Evolutionary conservation across 1,140 invertebrate species (phyloP), one percentile per base, ranked within the genome.

Genomic region (Cotesia chilonis): DNA sequence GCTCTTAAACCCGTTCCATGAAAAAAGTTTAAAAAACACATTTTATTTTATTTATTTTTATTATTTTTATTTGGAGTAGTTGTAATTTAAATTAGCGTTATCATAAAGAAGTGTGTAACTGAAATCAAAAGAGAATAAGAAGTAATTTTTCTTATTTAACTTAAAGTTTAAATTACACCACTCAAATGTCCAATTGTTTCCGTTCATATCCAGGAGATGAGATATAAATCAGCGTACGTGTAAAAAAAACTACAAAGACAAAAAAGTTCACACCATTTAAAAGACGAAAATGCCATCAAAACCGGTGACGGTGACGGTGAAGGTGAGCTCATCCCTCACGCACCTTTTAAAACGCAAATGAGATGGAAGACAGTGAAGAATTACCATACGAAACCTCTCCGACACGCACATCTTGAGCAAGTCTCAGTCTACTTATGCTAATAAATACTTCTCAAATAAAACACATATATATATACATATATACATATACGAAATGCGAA

Each of bases 311-410:
- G 28, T 28, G 28, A 28, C 28, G 28, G 28, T 28, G 28, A 28
- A 28, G 28, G 28, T 28, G 70, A 74, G 70, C 41, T 54, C 41
- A 65, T 61, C 51, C 61, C 70, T 71, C 66, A 71, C 70, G 71
- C 60, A 54, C 41, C 51, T 69, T 47, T 47, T 47, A 17, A 54
- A 68, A 74, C 64, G 69, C 73, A 71, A 74, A 71, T 74, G 73
- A 60, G 65, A 68, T 74, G 52, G 69, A 68, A 71, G 73, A 74
- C 73, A 74, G 69, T 74, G 73, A 74, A 66, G 65, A 74, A 74
- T 74, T 68, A 74, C 73, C 66, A 64, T 70, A 68, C 57, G 37
- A 41, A 60, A 28, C 59, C 41, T 47, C 41, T 47, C 28, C 55
- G 57, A 68, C 73, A 74, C 73, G 73, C 73, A 71, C 69, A 68